Base-by-base conservation (phyloP, 1,140 invertebrate genomes). In the Trichoplusia ni region DNA sequence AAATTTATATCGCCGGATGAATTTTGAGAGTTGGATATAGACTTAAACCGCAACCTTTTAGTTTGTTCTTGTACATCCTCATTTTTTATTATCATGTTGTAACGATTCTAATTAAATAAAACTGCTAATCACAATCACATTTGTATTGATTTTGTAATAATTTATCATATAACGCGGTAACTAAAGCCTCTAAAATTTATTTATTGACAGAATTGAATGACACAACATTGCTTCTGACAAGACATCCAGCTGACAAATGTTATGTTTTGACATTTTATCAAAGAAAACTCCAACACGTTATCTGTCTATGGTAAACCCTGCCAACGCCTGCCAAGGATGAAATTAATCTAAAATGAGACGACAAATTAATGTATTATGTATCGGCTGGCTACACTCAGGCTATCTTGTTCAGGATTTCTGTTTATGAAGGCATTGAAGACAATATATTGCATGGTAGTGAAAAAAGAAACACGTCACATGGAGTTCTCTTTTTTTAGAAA, bases 21-120 rank as follows among this genome's bases (percentile, higher is more conserved):
- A 42, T 84, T 71, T 53, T 81, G 82, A 61, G 76, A 65, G 74
- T 81, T 89, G 44, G 79, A 66, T 73, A 82, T 54, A 64, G 80
- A 77, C 67, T 86, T 88, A 62, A 88, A 88, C 42, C 85, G 84
- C 75, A 88, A 82, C 77, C 77, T 82, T 79, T 88, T 87, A 14
- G 78, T 86, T 65, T 86, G 82, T 21, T 84, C 84, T 51, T 84
- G 79, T 31, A 77, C 42, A 49, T 86, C 83, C 56, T 87, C 85
- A 75, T 76, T 85, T 73, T 84, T 87, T 64, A 82, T 61, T 62
- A 77, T 74, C 84, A 85, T 88, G 21, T 40, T 51, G 38, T 11
- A 47, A 14, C n/a, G 19, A 53, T 51, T 25, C 9, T 5, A 29
- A n/a, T 9, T 13, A 21, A 51, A 37, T 18, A 9, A 40, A 23